Evolutionary conservation across 2,888 invertebrate species (phyloP), one percentile per base, ranked within the genome.

Genomic region (Trachelus stipa): DNA sequence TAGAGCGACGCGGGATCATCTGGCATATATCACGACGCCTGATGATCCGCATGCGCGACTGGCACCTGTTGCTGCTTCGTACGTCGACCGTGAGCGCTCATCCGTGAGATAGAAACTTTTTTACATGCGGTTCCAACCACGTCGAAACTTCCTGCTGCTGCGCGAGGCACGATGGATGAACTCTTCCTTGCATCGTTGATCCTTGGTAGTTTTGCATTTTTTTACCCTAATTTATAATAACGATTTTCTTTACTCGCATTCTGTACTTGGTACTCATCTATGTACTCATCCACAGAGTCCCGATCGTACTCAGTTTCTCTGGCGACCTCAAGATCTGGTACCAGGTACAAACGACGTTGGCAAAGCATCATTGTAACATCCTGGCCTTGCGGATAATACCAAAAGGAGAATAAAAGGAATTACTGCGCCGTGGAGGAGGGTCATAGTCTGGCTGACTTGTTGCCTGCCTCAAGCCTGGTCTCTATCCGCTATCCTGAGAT

Each of bases 331-430:
- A 56, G 56, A 56, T 56, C 56, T 56, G 23, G 23, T 56, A 56
- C 56, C 56, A 56, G 56, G 56, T 23, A 56, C 23, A 56, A 56
- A 9, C 9, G 23, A 9, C 56, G 56, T 56, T 56, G 56, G 56
- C 23, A 23, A 23, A 23, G 56, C 56, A 56, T 56, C 80, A 82
- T 79, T 76, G 79, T 73, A 75, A 80, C 82, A 73, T 83, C 80
- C 81, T 85, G 85, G 85, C 81, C 81, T 78, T 80, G 76, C 80
- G 56, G 79, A 80, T 84, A 84, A 84, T 84, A 76, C 76, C 40
- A 68, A 77, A 77, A 77, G 74, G 73, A 83, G 77, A 79, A 34
- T 71, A 71, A 71, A 71, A 33, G 6, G 71, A 31, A 23, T 31
- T 23, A 56, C 23, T 9, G 56, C 56, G 23, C 2, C 69, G 77